Evolutionary conservation across 2,113 vertebrate species (phyloP).

Genomic region (Rhombomys opimus): DNA sequence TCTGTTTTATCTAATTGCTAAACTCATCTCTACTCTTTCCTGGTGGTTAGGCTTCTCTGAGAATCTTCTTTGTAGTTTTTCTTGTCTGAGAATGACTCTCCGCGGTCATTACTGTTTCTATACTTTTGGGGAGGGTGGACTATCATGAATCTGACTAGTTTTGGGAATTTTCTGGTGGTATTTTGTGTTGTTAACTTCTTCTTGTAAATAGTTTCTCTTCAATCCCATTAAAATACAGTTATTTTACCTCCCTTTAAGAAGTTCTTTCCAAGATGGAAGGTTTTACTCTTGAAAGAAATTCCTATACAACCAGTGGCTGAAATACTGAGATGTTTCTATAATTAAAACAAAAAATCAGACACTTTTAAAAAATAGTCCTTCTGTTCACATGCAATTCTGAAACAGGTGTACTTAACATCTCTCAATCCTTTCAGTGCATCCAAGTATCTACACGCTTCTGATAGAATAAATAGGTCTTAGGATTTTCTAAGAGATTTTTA

Average conservation of each 20-base stretch:
- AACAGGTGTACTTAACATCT: constrained; percentile 20
- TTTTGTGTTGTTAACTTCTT: not conserved
- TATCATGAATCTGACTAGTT: not conserved
- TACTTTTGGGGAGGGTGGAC: not conserved
- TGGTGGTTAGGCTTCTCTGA: not conserved
- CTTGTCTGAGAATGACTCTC: not conserved
- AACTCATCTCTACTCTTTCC: not conserved
- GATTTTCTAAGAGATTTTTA: not conserved
- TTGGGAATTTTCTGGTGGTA: not conserved
- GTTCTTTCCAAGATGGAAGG: not conserved
- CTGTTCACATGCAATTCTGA: not conserved
- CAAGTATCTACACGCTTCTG: constrained; percentile 1
- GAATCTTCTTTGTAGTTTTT: not conserved
- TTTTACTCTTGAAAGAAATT: not conserved
- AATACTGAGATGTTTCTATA: not conserved
- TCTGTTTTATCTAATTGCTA: not conserved
- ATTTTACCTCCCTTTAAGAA: not conserved
- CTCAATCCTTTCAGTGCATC: not conserved
- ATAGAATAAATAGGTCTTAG: constrained; percentile 50
- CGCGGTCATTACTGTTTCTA: not conserved
- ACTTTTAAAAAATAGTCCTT: not conserved
- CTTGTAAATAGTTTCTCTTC: not conserved
- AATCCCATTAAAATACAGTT: not conserved
- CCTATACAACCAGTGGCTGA: not conserved
- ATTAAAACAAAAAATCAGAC: not conserved